Percentiles rank a stretch among this genome's conserved stretches.
Evolutionary conservation across 2,797 vertebrate species (phyloP).

Genomic region (Danio aesculapii): DNA sequence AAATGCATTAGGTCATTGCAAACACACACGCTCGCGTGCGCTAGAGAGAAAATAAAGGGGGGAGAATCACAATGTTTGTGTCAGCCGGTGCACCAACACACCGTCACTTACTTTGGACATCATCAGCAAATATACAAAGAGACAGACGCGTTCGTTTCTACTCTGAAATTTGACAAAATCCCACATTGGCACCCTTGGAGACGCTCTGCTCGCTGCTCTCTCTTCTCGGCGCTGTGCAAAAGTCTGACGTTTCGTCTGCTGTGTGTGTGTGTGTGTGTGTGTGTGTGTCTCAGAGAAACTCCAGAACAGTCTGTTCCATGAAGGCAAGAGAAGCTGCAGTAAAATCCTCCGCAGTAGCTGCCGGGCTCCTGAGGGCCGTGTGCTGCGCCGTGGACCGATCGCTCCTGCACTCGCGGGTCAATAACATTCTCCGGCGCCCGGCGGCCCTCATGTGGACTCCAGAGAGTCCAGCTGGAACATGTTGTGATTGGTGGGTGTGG

Average conservation of each 20-base stretch:
- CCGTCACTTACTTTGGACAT: slow-evolving; percentile 37
- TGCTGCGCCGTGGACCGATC: slow-evolving; percentile 13
- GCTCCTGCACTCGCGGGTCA: neutral
- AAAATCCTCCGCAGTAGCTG: slow-evolving; percentile 66
- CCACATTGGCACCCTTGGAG: slow-evolving; percentile 79
- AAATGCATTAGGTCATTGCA: slow-evolving; percentile 95
- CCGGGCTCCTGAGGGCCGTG: slow-evolving; percentile 65
- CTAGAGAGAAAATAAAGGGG: slow-evolving; percentile 67
- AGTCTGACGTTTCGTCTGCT: slow-evolving; percentile 57
- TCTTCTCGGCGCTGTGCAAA: slow-evolving; percentile 77
- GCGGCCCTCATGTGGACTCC: slow-evolving; percentile 90
- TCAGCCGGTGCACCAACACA: slow-evolving; percentile 65
- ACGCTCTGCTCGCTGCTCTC: slow-evolving; percentile 55
- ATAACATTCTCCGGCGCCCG: slow-evolving; percentile 39
- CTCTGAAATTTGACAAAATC: slow-evolving; percentile 55
- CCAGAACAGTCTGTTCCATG: slow-evolving; percentile 67
- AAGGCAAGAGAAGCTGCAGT: slow-evolving; percentile 69
- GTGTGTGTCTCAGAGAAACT: too few species aligned
- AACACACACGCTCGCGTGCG: slow-evolving; percentile 70
- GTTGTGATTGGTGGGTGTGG: slow-evolving; percentile 96
- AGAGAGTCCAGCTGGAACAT: slow-evolving; percentile 95
- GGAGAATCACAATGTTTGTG: slow-evolving; percentile 57
- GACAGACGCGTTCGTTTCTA: slow-evolving; percentile 59
- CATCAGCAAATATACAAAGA: slow-evolving; percentile 77
- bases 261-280: too few species aligned